Conservation (phyloP, 2,113 vertebrate genomes). For the Penelope pileata region DNA sequence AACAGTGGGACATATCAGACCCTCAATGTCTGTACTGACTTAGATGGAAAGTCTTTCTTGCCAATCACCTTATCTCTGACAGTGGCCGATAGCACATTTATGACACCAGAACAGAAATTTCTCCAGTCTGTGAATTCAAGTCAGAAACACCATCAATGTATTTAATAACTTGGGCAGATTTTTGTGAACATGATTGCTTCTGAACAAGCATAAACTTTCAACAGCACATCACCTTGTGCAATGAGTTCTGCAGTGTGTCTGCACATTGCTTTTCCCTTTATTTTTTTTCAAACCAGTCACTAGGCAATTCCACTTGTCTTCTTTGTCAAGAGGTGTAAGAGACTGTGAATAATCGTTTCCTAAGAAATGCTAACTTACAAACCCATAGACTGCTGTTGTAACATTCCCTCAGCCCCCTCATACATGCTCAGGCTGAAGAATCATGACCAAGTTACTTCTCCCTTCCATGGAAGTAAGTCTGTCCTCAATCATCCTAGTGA, state of each 20-base stretch:
- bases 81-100: not conserved
- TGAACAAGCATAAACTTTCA: not conserved
- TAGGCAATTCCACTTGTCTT: not conserved
- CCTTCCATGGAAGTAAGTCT: not conserved
- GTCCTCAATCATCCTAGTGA: not conserved
- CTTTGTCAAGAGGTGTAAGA: not conserved
- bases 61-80: not conserved
- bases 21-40: not conserved
- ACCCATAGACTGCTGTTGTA: not conserved
- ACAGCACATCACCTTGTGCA: accelerated
- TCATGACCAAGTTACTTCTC: not conserved
- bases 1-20: not conserved
- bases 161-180: not conserved
- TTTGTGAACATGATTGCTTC: not conserved
- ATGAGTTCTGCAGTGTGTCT: not conserved
- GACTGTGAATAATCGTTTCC: not conserved
- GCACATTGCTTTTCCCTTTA: not conserved
- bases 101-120: not conserved
- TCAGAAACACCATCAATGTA: not conserved
- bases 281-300: not conserved
- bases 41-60: accelerated
- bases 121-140: not conserved
- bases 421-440: not conserved
- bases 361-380: not conserved
- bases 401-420: not conserved